Evolutionary conservation across 2,888 invertebrate genomes (phyloP), one percentile per base, ranked within the genome.

Genomic region (Yponomeuta sedellus): DNA sequence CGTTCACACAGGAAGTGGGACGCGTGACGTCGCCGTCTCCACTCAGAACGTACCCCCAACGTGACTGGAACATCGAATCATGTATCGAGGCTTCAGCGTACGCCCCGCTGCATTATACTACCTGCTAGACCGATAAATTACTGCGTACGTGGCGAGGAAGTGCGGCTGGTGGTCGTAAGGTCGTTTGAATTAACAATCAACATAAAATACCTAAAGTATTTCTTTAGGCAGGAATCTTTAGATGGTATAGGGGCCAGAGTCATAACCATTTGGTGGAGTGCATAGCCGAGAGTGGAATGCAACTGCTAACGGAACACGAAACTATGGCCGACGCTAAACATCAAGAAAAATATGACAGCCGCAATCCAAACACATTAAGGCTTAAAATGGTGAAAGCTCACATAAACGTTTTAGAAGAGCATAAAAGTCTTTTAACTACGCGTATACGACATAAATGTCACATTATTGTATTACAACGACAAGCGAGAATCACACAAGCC

Each of bases 1-100:
- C 70, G 77, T 75, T 73, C 75, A 74, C 83, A 77, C 79, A 87
- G 89, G 89, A 90, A 88, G 82, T 77, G 75, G 70, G 75, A 80
- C 81, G 83, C 88, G 86, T 89, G 89, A 86, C 80, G 84, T 78
- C 82, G 82, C 75, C 67, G 64, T 44, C 75, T 70, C 72, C 70
- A 72, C 75, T 76, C 77, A 77, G 77, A 78, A 79, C 77, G 78
- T 78, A 77, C 76, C 77, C 75, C 71, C 56, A 77, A 88, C 89
- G 89, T 90, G 89, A 85, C 80, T 73, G 73, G 84, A 71, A 71
- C 77, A 69, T 69, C 68, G 80, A 82, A 86, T 85, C 28, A 61
- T 39, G 39, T 56, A 64, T 64, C 56, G 64, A 64, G 57, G 10
- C 25, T 5, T 44, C 25, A 19, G 19, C 20, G 64, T 64, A 56